A percentile compares a stretch with the other conserved stretches of the same genome.
phyloP scores from a whole-genome alignment of 2,113 vertebrate species.

The Ibidorhyncha struthersii region DNA sequence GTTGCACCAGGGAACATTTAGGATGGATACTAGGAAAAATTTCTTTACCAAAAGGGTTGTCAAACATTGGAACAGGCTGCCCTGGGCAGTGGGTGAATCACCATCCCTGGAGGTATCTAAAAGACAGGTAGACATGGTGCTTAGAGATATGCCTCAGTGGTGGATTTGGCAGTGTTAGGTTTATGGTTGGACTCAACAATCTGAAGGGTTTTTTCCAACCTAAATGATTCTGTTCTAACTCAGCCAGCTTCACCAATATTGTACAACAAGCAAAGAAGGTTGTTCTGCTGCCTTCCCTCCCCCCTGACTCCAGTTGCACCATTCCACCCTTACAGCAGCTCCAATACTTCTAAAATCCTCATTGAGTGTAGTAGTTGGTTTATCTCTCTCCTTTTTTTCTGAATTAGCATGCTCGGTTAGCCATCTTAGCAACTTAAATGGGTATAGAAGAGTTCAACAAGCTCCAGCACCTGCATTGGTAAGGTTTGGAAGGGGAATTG shows the following conservation, averaged over 20 bases:
- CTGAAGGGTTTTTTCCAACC: neutral
- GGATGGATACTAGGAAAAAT: neutral
- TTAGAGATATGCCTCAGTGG: neutral
- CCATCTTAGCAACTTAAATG: neutral
- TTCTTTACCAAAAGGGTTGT: neutral
- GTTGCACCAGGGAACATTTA: neutral
- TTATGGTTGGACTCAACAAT: neutral
- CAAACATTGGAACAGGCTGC: neutral
- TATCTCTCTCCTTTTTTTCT: neutral
- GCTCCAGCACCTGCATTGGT: neutral
- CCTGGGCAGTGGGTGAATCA: neutral
- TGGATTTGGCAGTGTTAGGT: neutral
- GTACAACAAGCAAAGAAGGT: neutral
- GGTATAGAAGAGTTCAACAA: neutral
- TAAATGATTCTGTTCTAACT: neutral
- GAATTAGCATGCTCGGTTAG: neutral
- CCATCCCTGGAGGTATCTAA: neutral
- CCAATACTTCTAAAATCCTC: neutral
- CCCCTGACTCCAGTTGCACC: neutral
- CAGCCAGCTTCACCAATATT: neutral
- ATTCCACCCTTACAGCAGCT: neutral
- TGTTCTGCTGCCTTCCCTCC: neutral
- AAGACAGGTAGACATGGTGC: fast-evolving
- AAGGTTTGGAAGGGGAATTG: neutral
- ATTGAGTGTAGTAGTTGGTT: neutral